A percentile compares a stretch with the other conserved stretches of the same genome.
Evolutionary conservation across 2,113 vertebrate species (phyloP).

Genomic region (Oreocharis arfaki): DNA sequence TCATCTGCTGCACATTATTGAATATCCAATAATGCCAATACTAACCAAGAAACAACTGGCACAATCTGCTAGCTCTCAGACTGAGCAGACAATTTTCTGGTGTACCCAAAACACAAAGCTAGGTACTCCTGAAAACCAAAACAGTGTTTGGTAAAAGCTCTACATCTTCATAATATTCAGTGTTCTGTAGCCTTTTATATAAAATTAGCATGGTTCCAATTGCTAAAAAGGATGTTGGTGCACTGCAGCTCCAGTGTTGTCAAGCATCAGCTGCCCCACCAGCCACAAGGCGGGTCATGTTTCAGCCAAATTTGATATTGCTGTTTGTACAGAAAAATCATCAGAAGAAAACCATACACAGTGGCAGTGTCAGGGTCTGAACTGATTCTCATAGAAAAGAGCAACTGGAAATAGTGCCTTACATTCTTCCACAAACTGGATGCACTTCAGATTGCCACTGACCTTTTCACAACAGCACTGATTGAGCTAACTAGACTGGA

Average conservation of each 20-base stretch:
- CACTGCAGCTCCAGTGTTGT: neutral
- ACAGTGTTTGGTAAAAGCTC: neutral
- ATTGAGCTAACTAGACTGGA: constrained; percentile 15
- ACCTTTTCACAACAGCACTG: constrained; percentile 63
- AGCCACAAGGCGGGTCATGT: neutral
- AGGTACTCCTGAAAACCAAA: neutral
- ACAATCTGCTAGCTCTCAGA: neutral
- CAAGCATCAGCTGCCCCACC: neutral
- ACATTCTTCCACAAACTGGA: constrained; percentile 2
- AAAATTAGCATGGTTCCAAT: neutral
- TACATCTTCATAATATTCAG: neutral
- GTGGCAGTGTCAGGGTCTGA: neutral
- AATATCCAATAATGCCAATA: constrained; percentile 27
- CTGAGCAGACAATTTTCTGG: neutral
- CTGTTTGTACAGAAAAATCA: neutral
- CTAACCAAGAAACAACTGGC: neutral
- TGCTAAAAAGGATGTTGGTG: neutral
- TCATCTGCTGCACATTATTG: constrained; percentile 26
- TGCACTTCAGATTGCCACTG: constrained; percentile 25
- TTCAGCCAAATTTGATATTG: neutral
- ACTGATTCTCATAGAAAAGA: neutral
- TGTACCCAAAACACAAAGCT: neutral
- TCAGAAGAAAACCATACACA: neutral
- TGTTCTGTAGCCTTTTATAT: neutral
- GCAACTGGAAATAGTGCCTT: constrained; percentile 9